Conservation (phyloP, 2,888 invertebrate species). For the Lamellibrachia satsuma region DNA sequence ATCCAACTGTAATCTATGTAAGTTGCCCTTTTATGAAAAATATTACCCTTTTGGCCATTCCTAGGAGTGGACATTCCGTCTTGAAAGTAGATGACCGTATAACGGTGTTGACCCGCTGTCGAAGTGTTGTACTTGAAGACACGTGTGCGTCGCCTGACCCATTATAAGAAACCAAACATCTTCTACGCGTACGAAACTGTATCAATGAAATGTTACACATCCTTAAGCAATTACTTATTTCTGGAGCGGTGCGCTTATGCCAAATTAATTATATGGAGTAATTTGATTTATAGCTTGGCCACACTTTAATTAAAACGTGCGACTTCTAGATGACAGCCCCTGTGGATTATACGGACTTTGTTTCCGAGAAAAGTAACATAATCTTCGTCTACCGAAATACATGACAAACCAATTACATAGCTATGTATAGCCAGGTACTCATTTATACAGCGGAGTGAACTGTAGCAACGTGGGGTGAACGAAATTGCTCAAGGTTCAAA, state of each 20-base stretch:
- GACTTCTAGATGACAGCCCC: neutral
- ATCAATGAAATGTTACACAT: neutral
- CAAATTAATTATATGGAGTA: neutral
- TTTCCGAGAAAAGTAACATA: neutral
- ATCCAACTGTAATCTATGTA: neutral
- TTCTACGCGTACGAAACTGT: neutral
- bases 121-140: too few relatives aligned
- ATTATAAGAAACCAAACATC: neutral
- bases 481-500: too few relatives aligned
- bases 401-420: neutral
- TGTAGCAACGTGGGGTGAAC: too few relatives aligned
- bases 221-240: neutral
- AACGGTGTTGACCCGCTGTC: too few relatives aligned
- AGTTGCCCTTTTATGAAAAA: neutral
- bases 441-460: too few relatives aligned
- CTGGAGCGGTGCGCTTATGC: neutral
- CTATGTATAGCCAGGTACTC: too few relatives aligned
- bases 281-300: constrained; percentile 19
- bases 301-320: constrained; percentile 10
- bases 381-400: neutral
- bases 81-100: too few relatives aligned
- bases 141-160: too few relatives aligned
- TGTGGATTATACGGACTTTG: neutral
- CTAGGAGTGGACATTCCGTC: too few relatives aligned
- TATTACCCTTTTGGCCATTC: neutral